Evolutionary conservation across 2,888 invertebrate species (phyloP), one percentile per base, ranked within the genome.

Genomic region (Rotaria socialis): DNA sequence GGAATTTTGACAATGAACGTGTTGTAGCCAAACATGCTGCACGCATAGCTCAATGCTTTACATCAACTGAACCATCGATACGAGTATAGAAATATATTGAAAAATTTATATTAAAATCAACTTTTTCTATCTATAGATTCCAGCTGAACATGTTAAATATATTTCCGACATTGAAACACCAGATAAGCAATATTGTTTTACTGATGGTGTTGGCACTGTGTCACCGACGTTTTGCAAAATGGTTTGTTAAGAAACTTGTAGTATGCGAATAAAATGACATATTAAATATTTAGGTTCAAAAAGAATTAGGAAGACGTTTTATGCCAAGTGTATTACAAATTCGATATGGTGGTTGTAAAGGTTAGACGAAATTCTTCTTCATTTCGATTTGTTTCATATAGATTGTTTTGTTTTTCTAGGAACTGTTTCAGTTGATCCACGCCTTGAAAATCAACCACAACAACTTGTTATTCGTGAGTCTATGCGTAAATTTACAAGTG

Each of bases 331-430:
- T 80, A 24, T 10, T 80, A 47, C 80, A 80, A 80, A 80, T 80
- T 80, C 80, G 80, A 47, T 80, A 80, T 80, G 80, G 80, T 47
- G 80, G 80, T 14, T 80, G 80, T n/a, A 80, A 80, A 47, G 67
- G 67, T 67, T 67, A 1, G 24, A n/a, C 2, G 52, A 52, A 16
- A 52, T 4, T 52, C 14, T 52, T 52, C 16, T 52, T 52, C 8
- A 16, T 52, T 52, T 52, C 14, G 16, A 11, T 52, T 16, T 14
- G 11, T 52, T 16, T 8, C 16, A 52, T 11, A 16, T 11, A 16
- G 52, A 11, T 52, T 4, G 10, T 80, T 7, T 10, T 80, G 3
- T 43, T 47, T 75, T 16, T 47, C 24, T 47, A 47, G 80, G 80
- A 47, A 80, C 80, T 10, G 22, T 80, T n/a, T 80, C 80, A 3